Evolutionary conservation across 1,140 invertebrate species (phyloP).

Genomic region (Dufourea novaeangliae): DNA sequence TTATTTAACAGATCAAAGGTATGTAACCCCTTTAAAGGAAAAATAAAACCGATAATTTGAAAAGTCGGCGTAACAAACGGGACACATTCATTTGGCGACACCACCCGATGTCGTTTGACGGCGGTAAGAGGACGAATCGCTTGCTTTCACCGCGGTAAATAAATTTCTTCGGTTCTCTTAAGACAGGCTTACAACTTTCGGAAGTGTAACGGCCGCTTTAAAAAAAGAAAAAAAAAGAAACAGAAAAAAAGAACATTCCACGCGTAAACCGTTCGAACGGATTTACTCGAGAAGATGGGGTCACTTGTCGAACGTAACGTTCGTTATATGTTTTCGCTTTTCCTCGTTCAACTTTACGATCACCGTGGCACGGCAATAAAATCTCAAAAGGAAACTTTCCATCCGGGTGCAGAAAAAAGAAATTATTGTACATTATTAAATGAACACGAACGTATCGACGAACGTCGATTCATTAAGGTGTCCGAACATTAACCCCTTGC

Average conservation of each 20-base stretch:
- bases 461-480: not conserved
- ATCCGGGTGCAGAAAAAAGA: not conserved
- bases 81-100: no score
- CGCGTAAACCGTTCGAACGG: not conserved
- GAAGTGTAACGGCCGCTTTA: not conserved
- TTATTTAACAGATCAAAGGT: no score
- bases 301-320: not conserved
- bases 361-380: not conserved
- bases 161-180: conserved; percentile 3
- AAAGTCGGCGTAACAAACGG: no score
- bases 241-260: not conserved
- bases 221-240: no score
- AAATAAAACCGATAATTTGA: no score
- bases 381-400: not conserved
- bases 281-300: not conserved
- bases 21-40: no score
- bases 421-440: not conserved
- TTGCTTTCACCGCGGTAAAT: conserved; percentile 15
- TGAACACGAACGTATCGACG: not conserved
- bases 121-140: no score
- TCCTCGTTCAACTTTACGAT: conserved; percentile 2
- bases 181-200: not conserved
- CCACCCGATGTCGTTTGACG: no score
- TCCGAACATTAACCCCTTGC: no score
- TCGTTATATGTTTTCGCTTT: not conserved